Evolutionary conservation across 1,140 invertebrate genomes (phyloP), one percentile per base, ranked within the genome.

Genomic region (Drosophila serrata): DNA sequence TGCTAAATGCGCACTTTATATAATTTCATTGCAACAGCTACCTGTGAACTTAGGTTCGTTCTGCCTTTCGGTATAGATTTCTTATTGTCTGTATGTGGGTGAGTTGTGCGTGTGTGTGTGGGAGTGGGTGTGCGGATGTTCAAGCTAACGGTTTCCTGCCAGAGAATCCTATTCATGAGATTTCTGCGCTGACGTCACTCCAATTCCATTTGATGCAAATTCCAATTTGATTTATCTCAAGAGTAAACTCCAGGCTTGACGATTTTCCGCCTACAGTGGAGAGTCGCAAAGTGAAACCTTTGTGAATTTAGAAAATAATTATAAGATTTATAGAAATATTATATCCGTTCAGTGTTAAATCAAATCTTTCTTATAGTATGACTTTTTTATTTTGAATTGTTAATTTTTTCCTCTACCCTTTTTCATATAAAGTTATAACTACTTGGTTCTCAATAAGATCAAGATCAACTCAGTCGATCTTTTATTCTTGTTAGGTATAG

Each of bases 1-100:
- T 68, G 62, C 63, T 67, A 69, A 55, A 69, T 72, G 69, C 37
- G 65, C 53, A 72, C 65, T 72, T 72, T 72, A 72, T 72, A 72
- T 72, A 72, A 72, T 59, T 58, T 65, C 42, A 40, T 59, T 39
- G 45, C 61, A 19, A 22, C 45, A 40, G 43, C 61, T 67, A 72
- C 65, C 49, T 72, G 68, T 57, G 33, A 46, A 24, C 64, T n/a
- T 13, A n/a, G 29, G 48, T 9, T n/a, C n/a, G n/a, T n/a, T n/a
- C 17, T 51, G n/a, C 12, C 11, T 19, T 6, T 19, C 11, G 5
- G 24, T 39, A 8, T 40, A 27, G 13, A 56, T 31, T 24, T 60
- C 55, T 42, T 17, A 29, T 43, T 42, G 15, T 33, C 29, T 33
- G 11, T 7, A 17, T n/a, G 13, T 6, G 7, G 24, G 24, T 24